A percentile compares a stretch with the other conserved stretches of the same genome.
These are phyloP conservation scores for Chelon auratus DNA, from an alignment of 2,797 vertebrate genomes.

Conservation along the genomic window DNA sequence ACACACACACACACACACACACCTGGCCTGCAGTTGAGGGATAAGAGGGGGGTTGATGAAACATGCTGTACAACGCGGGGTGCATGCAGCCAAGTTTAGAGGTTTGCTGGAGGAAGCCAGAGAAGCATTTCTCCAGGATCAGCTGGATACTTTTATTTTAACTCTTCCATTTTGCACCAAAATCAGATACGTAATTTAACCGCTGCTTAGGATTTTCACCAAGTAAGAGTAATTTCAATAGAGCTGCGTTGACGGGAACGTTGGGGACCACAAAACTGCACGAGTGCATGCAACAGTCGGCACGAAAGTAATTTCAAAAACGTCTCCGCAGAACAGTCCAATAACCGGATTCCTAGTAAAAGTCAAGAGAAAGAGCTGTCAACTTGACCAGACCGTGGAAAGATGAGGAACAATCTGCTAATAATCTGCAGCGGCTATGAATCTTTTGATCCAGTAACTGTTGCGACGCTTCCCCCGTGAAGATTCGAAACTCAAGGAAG, in stretches of 20 bases:
- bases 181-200: not conserved
- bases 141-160: not conserved
- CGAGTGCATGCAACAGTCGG: conserved; percentile 21
- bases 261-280: too few relatives aligned
- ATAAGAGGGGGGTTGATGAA: conserved; percentile 36
- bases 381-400: conserved; percentile 29
- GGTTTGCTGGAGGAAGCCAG: conserved; percentile 14
- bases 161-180: too few relatives aligned
- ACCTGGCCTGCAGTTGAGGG: conserved; percentile 48
- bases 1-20: conserved; percentile 27
- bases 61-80: conserved; percentile 18
- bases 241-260: not conserved
- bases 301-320: conserved; percentile 33
- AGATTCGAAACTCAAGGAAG: conserved; percentile 36
- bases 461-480: conserved; percentile 37
- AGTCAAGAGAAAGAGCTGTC: conserved; percentile 5
- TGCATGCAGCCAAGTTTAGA: conserved; percentile 21
- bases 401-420: conserved; percentile 49
- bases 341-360: conserved; percentile 59
- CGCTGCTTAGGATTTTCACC: not conserved
- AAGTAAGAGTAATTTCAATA: too few relatives aligned
- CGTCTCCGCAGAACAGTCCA: conserved; percentile 37
- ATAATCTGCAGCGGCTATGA: conserved; percentile 47
- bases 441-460: conserved; percentile 42
- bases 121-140: not conserved